Evolutionary conservation across 2,888 invertebrate genomes (phyloP).

Genomic region (Lutraria lutraria): DNA sequence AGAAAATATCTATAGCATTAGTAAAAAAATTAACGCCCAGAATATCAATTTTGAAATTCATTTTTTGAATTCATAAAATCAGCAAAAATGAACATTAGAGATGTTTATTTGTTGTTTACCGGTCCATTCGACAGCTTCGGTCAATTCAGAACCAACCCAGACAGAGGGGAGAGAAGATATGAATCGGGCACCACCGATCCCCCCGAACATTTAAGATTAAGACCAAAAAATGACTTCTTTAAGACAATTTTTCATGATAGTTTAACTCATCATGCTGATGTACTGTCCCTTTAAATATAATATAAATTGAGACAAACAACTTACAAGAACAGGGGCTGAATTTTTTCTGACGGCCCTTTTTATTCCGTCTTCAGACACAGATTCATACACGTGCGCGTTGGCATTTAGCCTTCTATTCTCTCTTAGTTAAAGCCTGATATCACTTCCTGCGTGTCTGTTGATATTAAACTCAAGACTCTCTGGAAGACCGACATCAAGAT

Average conservation of each 20-base stretch:
- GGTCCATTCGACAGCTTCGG: too few relatives aligned
- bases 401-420: conserved; percentile 47
- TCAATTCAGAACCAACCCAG: too few relatives aligned
- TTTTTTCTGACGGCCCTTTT: conserved; percentile 5
- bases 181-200: too few relatives aligned
- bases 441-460: conserved; percentile 18
- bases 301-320: not conserved
- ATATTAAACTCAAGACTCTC: conserved; percentile 42
- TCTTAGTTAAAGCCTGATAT: conserved; percentile 11
- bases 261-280: not conserved
- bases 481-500: conserved; percentile 39
- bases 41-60: too few relatives aligned
- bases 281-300: not conserved
- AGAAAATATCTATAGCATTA: too few relatives aligned
- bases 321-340: not conserved
- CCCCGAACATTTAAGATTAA: not conserved
- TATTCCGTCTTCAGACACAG: not conserved
- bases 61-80: too few relatives aligned
- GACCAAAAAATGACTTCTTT: not conserved
- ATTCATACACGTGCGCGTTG: conserved; percentile 43
- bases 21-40: too few relatives aligned
- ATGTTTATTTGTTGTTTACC: too few relatives aligned
- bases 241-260: not conserved
- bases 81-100: too few relatives aligned
- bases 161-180: too few relatives aligned